Conservation (phyloP, 2,113 vertebrate species). For the Oxyruncus cristatus region DNA sequence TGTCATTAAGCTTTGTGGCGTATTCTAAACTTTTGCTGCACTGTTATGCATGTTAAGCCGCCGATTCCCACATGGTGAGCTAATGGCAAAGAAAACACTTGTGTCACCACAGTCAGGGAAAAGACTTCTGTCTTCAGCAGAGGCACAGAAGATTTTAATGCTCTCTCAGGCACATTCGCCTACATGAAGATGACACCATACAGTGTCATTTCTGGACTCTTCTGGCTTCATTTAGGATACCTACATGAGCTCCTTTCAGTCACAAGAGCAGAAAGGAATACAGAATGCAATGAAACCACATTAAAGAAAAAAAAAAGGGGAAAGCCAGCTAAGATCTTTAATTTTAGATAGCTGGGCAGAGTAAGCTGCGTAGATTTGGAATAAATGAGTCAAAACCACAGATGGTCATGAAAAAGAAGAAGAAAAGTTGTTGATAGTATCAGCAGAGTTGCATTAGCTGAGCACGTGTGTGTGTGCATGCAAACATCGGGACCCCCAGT, state of each 20-base stretch:
- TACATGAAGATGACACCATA: neutral
- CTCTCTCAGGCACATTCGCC: neutral
- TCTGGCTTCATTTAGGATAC: neutral
- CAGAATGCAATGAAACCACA: neutral
- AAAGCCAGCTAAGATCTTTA: neutral
- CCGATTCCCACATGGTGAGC: neutral
- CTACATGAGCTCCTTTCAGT: neutral
- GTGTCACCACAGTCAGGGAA: neutral
- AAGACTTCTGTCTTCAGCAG: neutral
- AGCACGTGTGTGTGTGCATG: neutral
- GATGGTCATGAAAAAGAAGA: constrained; percentile 5
- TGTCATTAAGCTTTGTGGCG: neutral
- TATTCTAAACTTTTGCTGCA: neutral
- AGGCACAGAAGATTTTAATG: neutral
- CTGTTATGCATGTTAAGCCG: constrained; percentile 16
- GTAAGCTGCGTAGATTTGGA: neutral
- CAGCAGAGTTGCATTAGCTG: neutral
- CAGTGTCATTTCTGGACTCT: neutral
- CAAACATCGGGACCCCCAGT: neutral
- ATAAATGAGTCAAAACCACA: constrained; percentile 21
- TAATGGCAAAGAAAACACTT: constrained; percentile 24
- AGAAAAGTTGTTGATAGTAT: neutral
- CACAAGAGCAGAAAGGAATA: neutral
- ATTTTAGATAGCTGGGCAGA: neutral
- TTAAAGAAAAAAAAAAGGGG: neutral